Evolutionary conservation across 2,888 invertebrate genomes (phyloP), one percentile per base, ranked within the genome.

Genomic region (Drosophila mayaguana): DNA sequence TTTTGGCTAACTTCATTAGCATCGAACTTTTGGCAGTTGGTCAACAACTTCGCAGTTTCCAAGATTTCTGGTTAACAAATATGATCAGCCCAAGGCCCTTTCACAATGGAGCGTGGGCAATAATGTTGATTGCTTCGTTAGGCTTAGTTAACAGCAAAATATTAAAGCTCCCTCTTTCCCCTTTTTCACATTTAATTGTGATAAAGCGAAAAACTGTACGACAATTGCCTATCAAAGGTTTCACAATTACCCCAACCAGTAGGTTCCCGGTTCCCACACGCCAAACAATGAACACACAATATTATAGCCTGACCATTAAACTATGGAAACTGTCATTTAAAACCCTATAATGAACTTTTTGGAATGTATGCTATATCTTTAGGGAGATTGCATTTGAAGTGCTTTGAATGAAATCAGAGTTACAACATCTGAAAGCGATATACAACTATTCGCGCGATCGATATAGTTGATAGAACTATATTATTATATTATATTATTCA

Each of bases 161-260:
- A 28, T 55, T 3, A 43, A 43, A 74, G 55, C 12, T 18, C 36
- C 60, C 25, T 28, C 62, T 63, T 56, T 14, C 51, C 51, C 64
- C 20, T 34, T 59, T 63, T 50, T 60, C 48, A 25, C 55, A 45
- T 45, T 69, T 45, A 60, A 65, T 51, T 32, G 34, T 60, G 34
- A 25, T 54, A 43, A 70, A 56, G 57, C 70, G 65, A 61, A 70
- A 79, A 75, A 20, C 38, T 57, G 11, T 48, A 42, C 34, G 51
- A 73, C 74, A 69, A 77, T 63, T 74, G 74, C 43, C 25, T 18
- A 60, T 28, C 46, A 68, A 45, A 55, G 61, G 55, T 38, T 56
- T 18, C 36, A 11, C 55, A 70, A 66, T 75, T 70, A 40, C 12
- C 2, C 40, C 57, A 57, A 46, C 22, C 11, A n/a, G 32, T 36